Conservation (phyloP, 2,888 invertebrate species). For the Heliconius sara region DNA sequence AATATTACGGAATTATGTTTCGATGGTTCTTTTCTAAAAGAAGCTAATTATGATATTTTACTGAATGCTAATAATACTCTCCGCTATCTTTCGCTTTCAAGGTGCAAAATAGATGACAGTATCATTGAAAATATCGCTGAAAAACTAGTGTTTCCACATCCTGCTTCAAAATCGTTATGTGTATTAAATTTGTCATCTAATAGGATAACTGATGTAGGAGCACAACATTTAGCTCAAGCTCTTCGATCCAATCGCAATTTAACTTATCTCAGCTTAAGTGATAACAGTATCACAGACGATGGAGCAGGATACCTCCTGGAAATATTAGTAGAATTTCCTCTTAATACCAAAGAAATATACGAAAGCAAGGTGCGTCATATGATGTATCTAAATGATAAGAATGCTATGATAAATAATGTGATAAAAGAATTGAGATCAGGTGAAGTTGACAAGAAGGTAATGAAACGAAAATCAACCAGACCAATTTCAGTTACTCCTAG, state of each 20-base stretch:
- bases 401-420: constrained; percentile 49
- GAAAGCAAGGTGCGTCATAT: constrained; percentile 52
- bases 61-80: constrained; percentile 53
- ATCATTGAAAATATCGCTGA: constrained; percentile 56
- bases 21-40: constrained; percentile 55
- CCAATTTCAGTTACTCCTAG: constrained; percentile 38
- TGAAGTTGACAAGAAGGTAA: constrained; percentile 50
- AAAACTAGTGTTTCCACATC: constrained; percentile 52
- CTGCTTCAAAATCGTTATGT: constrained; percentile 58
- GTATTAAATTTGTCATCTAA: constrained; percentile 66
- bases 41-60: constrained; percentile 60
- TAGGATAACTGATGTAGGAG: constrained; percentile 63
- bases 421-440: constrained; percentile 51
- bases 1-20: constrained; percentile 64
- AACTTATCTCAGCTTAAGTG: constrained; percentile 63
- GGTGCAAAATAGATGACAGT: constrained; percentile 62
- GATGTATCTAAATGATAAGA: constrained; percentile 55
- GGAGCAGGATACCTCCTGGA: constrained; percentile 57
- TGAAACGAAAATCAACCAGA: constrained; percentile 49
- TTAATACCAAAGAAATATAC: constrained; percentile 57
- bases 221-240: constrained; percentile 54
- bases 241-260: constrained; percentile 62
- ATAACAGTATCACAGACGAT: constrained; percentile 61
- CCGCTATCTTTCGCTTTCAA: constrained; percentile 59
- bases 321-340: constrained; percentile 55